Conservation (phyloP, 2,888 invertebrate genomes). For the Drosophila glabriapex region DNA sequence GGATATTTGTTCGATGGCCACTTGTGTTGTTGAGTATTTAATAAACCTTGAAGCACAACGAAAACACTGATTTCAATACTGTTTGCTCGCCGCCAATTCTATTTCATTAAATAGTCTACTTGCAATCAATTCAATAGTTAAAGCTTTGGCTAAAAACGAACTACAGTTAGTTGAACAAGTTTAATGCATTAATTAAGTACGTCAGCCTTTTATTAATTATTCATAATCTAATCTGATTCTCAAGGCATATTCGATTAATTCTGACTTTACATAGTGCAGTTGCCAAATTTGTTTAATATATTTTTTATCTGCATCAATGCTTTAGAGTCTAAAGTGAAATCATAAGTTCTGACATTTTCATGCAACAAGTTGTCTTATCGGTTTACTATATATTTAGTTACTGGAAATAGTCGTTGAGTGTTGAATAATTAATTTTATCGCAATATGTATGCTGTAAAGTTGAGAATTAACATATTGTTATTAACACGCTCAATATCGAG, state of each 20-base stretch:
- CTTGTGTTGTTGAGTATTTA: neutral
- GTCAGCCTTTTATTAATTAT: neutral
- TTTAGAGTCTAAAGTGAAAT: neutral
- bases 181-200: neutral
- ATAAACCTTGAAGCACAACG: neutral
- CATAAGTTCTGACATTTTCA: neutral
- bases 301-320: neutral
- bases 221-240: neutral
- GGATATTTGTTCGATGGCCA: neutral
- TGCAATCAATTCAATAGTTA: neutral
- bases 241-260: neutral
- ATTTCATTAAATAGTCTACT: neutral
- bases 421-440: neutral
- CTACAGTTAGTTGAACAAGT: neutral
- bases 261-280: neutral
- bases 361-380: neutral
- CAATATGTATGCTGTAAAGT: neutral
- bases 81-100: neutral
- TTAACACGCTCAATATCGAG: constrained; percentile 3
- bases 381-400: neutral
- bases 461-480: constrained; percentile 1
- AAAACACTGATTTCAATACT: neutral
- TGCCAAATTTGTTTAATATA: neutral
- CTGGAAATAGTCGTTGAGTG: neutral
- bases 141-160: neutral